These are phyloP conservation scores for Yoshiicerus persimilis DNA, from an alignment of 1,140 invertebrate genomes.

Conservation along the genomic window DNA sequence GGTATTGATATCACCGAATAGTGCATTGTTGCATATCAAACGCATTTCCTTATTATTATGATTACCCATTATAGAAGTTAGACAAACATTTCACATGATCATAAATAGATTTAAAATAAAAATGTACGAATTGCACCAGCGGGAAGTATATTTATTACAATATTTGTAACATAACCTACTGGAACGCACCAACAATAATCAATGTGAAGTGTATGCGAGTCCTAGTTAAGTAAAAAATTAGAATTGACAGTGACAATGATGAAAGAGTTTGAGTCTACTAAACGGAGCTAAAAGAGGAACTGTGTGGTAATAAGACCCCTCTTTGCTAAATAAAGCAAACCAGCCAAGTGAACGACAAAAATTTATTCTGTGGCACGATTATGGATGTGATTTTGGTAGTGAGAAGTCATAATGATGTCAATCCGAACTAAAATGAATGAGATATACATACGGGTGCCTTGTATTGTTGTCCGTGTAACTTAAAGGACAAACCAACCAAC, in stretches of 20 bases:
- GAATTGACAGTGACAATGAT: conserved; percentile 14
- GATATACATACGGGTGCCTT: not conserved
- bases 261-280: not conserved
- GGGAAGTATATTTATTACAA: not conserved
- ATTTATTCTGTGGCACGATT: conserved; percentile 43
- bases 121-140: not conserved
- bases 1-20: too few relatives aligned
- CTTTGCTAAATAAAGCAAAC: not conserved
- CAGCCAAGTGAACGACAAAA: conserved; percentile 29
- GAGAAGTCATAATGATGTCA: conserved; percentile 41
- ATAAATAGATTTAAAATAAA: not conserved
- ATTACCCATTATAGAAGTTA: not conserved
- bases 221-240: not conserved
- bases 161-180: not conserved
- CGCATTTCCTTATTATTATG: too few relatives aligned
- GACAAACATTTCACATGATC: not conserved
- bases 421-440: conserved; percentile 30
- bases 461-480: not conserved
- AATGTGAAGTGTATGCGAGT: not conserved
- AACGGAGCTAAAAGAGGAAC: not conserved
- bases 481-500: not conserved
- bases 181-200: not conserved
- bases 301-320: not conserved
- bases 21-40: too few relatives aligned
- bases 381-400: conserved; percentile 33